Evolutionary conservation across 2,888 invertebrate species (phyloP).

Genomic region (Cosmopolites sordidus): DNA sequence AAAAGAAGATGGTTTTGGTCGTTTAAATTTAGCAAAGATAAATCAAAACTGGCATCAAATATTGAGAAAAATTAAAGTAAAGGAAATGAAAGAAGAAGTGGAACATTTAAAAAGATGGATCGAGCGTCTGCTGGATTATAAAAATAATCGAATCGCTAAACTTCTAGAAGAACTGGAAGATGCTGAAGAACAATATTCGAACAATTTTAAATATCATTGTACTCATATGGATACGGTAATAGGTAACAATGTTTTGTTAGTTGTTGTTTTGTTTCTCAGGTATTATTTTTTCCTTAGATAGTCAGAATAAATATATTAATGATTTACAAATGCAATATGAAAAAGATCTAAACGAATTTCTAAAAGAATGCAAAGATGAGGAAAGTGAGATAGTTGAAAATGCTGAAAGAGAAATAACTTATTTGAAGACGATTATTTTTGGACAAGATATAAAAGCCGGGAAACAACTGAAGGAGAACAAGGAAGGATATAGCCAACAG

Average conservation of each 20-base stretch:
- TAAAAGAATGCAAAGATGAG: conserved; percentile 54
- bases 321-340: conserved; percentile 48
- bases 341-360: conserved; percentile 53
- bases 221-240: conserved; percentile 65
- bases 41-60: conserved; percentile 82
- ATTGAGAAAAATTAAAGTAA: conserved; percentile 70
- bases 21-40: conserved; percentile 77
- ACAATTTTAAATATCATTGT: conserved; percentile 69
- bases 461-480: conserved; percentile 24
- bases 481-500: conserved; percentile 33
- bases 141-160: conserved; percentile 62
- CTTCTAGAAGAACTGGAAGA: conserved; percentile 64
- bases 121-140: conserved; percentile 61
- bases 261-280: conserved; percentile 2
- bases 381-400: conserved; percentile 49
- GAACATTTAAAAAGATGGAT: conserved; percentile 59
- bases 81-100: conserved; percentile 67
- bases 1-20: conserved; percentile 73
- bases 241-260: conserved; percentile 48
- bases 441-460: conserved; percentile 40
- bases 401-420: conserved; percentile 46
- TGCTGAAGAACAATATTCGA: conserved; percentile 69
- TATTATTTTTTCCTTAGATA: conserved; percentile 39
- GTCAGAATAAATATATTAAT: conserved; percentile 53
- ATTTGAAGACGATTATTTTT: conserved; percentile 46